Conservation (phyloP, 2,888 invertebrate species). For the Lysandra bellargus region DNA sequence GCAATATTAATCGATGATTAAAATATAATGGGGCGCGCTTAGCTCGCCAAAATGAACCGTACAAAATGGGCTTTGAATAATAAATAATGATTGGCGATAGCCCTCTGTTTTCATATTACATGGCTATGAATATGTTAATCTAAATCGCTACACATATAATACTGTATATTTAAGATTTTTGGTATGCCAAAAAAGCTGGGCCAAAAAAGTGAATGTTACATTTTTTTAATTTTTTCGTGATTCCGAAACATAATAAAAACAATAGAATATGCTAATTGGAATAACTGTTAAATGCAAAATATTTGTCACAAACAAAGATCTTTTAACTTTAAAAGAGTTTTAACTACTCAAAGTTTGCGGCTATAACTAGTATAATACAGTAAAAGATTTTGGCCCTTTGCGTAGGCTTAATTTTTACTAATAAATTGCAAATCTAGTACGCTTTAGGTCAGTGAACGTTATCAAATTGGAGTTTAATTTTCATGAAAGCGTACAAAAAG, state of each 20-base stretch:
- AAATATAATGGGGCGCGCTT: slow-evolving; percentile 7
- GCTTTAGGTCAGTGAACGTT: neutral
- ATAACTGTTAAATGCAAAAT: too few relatives aligned
- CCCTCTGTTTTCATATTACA: slow-evolving; percentile 24
- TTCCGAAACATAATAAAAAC: too few relatives aligned
- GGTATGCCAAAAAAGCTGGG: too few relatives aligned
- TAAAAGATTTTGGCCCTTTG: too few relatives aligned
- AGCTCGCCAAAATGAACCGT: slow-evolving; percentile 25
- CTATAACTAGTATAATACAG: too few relatives aligned
- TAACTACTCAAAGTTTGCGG: too few relatives aligned
- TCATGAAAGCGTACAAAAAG: neutral
- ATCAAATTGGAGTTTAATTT: neutral
- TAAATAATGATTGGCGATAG: slow-evolving; percentile 28
- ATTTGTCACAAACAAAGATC: too few relatives aligned
- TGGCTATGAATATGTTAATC: neutral
- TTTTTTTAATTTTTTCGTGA: too few relatives aligned
- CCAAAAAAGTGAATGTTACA: too few relatives aligned
- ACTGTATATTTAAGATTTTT: too few relatives aligned
- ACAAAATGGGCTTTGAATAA: slow-evolving; percentile 28
- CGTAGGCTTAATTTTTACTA: neutral
- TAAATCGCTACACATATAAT: neutral
- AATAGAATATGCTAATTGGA: too few relatives aligned
- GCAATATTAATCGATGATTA: slow-evolving; percentile 12
- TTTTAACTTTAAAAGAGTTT: too few relatives aligned
- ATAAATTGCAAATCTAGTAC: neutral